Conservation (phyloP, 37 sponge, comb jelly and placozoan species). For the Ianthella basta region DNA sequence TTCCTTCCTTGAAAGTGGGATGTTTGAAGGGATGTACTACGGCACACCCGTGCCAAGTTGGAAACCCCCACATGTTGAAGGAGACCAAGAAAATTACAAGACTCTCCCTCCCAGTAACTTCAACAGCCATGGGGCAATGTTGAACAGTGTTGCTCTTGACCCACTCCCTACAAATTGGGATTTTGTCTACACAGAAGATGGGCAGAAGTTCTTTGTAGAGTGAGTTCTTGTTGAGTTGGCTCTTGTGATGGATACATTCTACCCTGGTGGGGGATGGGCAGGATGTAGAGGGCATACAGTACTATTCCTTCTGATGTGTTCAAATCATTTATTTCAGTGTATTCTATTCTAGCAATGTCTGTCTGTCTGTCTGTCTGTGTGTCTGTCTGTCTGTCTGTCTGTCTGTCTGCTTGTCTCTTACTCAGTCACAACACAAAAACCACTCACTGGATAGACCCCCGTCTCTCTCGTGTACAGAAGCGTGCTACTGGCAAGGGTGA, state of each 20-base stretch:
- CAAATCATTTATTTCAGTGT: too few relatives aligned
- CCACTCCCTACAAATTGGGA: slow-evolving; percentile 97
- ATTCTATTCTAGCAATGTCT: too few relatives aligned
- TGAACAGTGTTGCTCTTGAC: slow-evolving; percentile 52
- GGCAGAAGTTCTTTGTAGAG: slow-evolving; percentile 98
- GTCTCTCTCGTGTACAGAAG: slow-evolving; percentile 74
- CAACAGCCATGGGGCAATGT: not conserved
- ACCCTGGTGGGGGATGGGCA: too few relatives aligned
- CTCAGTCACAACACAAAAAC: slow-evolving; percentile 92
- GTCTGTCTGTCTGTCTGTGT: too few relatives aligned
- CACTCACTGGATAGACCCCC: slow-evolving; percentile 97
- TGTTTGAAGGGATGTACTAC: slow-evolving; percentile 84
- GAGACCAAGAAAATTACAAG: not conserved
- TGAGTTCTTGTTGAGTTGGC: slow-evolving; percentile 43
- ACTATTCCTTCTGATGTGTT: too few relatives aligned
- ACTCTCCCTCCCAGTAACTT: not conserved
- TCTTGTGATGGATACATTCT: not conserved
- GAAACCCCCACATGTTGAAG: slow-evolving; percentile 54
- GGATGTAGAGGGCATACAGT: too few relatives aligned
- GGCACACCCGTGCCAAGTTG: slow-evolving; percentile 94
- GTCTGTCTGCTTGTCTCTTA: not conserved
- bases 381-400: too few relatives aligned
- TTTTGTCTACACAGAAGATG: slow-evolving; percentile 91
- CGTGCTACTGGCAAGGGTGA: slow-evolving; percentile 71
- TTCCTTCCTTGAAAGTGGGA: slow-evolving; percentile 89